Evolutionary conservation across 2,113 vertebrate species (phyloP).

Genomic region (Alligator sinensis): DNA sequence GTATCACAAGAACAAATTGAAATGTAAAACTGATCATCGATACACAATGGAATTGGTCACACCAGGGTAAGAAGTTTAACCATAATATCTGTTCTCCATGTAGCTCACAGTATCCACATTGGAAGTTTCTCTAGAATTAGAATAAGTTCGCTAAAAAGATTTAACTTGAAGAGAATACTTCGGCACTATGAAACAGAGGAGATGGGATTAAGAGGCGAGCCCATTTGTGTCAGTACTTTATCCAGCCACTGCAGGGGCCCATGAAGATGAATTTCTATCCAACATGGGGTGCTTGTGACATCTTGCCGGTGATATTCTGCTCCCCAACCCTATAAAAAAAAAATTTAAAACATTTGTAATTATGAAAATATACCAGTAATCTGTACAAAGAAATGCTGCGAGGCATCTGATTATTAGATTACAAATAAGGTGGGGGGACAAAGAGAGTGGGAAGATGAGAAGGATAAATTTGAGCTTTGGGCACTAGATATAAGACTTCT

Average conservation of each 20-base stretch:
- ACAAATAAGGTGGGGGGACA: too few species aligned
- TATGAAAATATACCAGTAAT: neutral
- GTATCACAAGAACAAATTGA: slow-evolving; percentile 73
- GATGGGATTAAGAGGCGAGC: slow-evolving; percentile 96
- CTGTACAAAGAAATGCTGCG: neutral
- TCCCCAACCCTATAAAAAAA: slow-evolving; percentile 91
- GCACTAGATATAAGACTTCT: neutral
- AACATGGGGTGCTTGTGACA: slow-evolving; percentile 97
- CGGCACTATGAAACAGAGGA: slow-evolving; percentile 97
- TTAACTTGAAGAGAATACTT: slow-evolving; percentile 58
- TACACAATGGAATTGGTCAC: slow-evolving; percentile 84
- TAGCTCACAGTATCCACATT: slow-evolving; percentile 82
- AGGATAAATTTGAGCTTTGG: neutral
- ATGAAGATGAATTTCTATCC: slow-evolving; percentile 98
- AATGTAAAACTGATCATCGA: slow-evolving; percentile 78
- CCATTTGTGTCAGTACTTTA: slow-evolving; percentile 99
- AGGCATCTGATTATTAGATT: neutral
- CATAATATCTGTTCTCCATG: slow-evolving; percentile 76
- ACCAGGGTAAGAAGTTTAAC: slow-evolving; percentile 72
- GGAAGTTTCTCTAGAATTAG: slow-evolving; percentile 81
- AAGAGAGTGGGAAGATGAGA: neutral
- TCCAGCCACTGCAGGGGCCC: slow-evolving; percentile 98
- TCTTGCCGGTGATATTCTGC: slow-evolving; percentile 97
- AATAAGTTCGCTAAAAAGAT: slow-evolving; percentile 77
- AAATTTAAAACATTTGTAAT: neutral